Conservation (phyloP, 1,140 invertebrate species). For the Drosophila mayri region DNA sequence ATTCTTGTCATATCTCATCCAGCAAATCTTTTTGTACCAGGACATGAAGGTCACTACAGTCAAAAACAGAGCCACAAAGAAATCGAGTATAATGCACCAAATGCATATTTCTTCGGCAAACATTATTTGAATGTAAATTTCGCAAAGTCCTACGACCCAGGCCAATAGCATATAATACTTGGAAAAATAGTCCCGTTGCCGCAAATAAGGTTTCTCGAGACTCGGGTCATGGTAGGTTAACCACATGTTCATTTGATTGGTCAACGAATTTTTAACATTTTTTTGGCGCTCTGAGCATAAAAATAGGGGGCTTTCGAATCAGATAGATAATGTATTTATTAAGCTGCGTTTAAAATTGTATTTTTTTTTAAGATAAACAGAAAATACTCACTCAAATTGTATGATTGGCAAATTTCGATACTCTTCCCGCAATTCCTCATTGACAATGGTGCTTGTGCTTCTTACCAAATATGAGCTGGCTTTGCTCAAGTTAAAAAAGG, state of each 20-base stretch:
- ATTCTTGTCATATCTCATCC: constrained; percentile 84
- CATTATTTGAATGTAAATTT: constrained; percentile 12
- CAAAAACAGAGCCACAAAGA: too few species aligned
- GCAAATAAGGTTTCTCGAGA: constrained; percentile 63
- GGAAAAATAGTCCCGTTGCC: constrained; percentile 66
- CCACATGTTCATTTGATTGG: constrained; percentile 28
- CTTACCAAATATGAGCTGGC: too few species aligned
- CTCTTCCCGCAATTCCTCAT: constrained; percentile 36
- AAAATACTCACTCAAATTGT: constrained; percentile 51
- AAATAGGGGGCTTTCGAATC: too few species aligned
- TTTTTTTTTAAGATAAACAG: too few species aligned
- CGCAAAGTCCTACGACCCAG: constrained; percentile 6
- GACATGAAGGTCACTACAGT: constrained; percentile 69
- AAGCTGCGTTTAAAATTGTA: too few species aligned
- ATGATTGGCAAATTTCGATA: constrained; percentile 78
- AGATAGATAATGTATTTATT: too few species aligned
- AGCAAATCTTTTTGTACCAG: constrained; percentile 84
- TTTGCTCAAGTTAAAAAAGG: too few species aligned
- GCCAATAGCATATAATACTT: constrained; percentile 68
- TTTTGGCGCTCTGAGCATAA: not conserved
- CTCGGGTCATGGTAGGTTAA: constrained; percentile 58
- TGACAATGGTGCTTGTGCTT: not conserved
- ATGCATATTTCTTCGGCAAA: too few species aligned
- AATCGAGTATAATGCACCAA: too few species aligned
- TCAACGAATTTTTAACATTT: not conserved